phyloP scores from a whole-genome alignment of 1,140 invertebrate genomes.

The Trialeurodes vaporariorum region DNA sequence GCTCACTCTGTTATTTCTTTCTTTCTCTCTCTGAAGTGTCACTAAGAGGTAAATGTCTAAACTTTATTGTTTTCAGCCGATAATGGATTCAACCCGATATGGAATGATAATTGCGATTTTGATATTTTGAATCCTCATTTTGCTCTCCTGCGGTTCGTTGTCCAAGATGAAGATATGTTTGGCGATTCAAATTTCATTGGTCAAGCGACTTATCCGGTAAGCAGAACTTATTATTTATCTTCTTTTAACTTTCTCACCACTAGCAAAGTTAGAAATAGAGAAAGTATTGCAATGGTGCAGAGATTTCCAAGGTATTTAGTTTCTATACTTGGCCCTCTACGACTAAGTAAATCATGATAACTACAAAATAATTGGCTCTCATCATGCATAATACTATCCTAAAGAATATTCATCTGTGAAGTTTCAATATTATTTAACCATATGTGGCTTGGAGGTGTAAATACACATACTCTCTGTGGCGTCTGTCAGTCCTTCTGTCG shows the following conservation, averaged over 20 bases:
- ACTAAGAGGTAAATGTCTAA: background rate
- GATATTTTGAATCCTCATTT: constrained; percentile 78
- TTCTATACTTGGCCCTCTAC: too few relatives aligned
- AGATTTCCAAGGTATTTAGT: too few relatives aligned
- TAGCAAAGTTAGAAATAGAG: too few relatives aligned
- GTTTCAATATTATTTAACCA: too few relatives aligned
- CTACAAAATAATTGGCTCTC: too few relatives aligned
- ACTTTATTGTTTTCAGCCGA: constrained; percentile 51
- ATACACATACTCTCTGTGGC: too few relatives aligned
- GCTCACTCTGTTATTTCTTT: background rate
- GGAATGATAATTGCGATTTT: constrained; percentile 84
- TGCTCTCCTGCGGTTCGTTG: constrained; percentile 80
- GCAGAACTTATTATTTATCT: constrained; percentile 17
- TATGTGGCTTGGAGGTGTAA: too few relatives aligned
- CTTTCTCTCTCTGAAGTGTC: background rate
- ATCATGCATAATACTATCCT: too few relatives aligned
- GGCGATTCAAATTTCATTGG: constrained; percentile 95
- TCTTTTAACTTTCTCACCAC: too few relatives aligned
- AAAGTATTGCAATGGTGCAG: too few relatives aligned
- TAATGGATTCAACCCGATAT: constrained; percentile 94
- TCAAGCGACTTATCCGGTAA: constrained; percentile 84
- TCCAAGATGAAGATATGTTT: constrained; percentile 97
- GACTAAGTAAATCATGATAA: too few relatives aligned
- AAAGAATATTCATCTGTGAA: too few relatives aligned
- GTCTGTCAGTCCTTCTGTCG: constrained; percentile 9